Evolutionary conservation across 1,140 invertebrate genomes (phyloP).

Genomic region (Manduca sexta): DNA sequence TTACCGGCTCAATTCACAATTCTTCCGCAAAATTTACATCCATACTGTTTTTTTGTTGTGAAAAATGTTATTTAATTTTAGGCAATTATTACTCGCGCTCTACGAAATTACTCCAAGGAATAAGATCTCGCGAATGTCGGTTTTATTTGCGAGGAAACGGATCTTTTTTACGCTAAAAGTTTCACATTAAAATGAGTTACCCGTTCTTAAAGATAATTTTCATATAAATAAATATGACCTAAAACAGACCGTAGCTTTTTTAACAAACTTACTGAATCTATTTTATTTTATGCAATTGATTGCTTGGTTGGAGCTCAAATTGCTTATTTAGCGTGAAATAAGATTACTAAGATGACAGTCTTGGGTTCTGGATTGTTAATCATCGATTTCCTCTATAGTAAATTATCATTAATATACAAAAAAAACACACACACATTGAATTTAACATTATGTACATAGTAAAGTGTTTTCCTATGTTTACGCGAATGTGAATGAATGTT

Average conservation of each 20-base stretch:
- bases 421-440: no score
- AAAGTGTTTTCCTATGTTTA: no score
- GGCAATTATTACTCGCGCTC: constrained; percentile 70
- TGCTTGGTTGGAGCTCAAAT: no score
- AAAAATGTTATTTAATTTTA: constrained; percentile 71
- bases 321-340: no score
- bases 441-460: no score
- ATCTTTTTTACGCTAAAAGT: constrained; percentile 60
- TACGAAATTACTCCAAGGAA: constrained; percentile 67
- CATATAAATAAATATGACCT: constrained; percentile 28
- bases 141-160: constrained; percentile 50
- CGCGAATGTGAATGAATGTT: no score
- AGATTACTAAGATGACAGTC: no score
- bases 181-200: constrained; percentile 62
- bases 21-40: constrained; percentile 54
- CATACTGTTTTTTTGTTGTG: constrained; percentile 60
- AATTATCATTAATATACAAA: no score
- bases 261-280: constrained; percentile 10
- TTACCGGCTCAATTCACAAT: constrained; percentile 48
- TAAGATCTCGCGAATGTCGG: constrained; percentile 47
- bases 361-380: no score
- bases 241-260: constrained; percentile 3
- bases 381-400: no score
- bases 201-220: constrained; percentile 58
- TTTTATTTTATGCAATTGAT: no score